These are phyloP conservation scores for Meteorus colon DNA, from an alignment of 2,888 invertebrate species.

Conservation along the genomic window DNA sequence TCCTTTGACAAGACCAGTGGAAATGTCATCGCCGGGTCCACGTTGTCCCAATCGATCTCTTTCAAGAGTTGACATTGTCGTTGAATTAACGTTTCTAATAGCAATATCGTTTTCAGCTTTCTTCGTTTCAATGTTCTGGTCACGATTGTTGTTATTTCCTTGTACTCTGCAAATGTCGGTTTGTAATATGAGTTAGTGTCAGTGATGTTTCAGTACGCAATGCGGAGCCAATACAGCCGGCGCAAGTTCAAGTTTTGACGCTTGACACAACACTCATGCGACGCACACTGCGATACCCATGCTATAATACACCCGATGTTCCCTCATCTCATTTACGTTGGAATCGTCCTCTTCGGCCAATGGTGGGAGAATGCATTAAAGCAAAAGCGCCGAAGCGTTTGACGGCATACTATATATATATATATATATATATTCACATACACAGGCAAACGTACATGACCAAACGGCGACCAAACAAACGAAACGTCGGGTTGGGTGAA, in stretches of 20 bases:
- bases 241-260: constrained; percentile 7
- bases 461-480: background rate
- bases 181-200: constrained; percentile 1
- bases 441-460: background rate
- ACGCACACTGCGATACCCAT: constrained; percentile 6
- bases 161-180: constrained; percentile 46
- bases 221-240: background rate
- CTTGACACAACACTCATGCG: constrained; percentile 7
- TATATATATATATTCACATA: background rate
- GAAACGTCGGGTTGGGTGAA: background rate
- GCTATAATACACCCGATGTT: background rate
- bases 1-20: constrained; percentile 77
- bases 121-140: background rate
- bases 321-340: constrained; percentile 6
- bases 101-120: constrained; percentile 19
- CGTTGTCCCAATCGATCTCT: constrained; percentile 80
- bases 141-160: constrained; percentile 36
- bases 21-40: constrained; percentile 75
- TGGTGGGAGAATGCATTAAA: constrained; percentile 24
- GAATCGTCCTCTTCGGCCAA: background rate
- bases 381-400: constrained; percentile 26
- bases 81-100: constrained; percentile 28
- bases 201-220: background rate
- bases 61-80: constrained; percentile 69
- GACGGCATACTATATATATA: background rate